Evolutionary conservation across 1,140 invertebrate species (phyloP), one percentile per base, ranked within the genome.

Genomic region (Euschistus heros): DNA sequence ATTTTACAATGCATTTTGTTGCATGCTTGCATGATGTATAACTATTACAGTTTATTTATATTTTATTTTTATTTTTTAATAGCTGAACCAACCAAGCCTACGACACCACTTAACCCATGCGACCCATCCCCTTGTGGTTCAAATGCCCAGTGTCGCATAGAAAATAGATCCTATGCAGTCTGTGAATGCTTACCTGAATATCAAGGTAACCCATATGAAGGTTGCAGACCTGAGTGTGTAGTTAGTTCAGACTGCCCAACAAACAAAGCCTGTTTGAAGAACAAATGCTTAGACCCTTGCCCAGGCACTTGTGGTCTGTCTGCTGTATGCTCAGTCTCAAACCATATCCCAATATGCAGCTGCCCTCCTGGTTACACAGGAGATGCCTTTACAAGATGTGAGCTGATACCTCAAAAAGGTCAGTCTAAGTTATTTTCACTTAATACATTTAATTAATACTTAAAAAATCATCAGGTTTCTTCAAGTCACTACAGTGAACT

Each of bases 251-350:
- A 92, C 70, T 92, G 90, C 73, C 79, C 85, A 14, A 86, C 84
- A 72, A 82, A 85, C 47, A 80, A 81, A 27, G 86, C 88, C n/a
- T 92, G 88, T 71, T 84, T 90, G 30, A 82, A 81, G 54, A 84
- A 83, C 33, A 89, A 88, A 74, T 93, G 90, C 73, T 80, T 85
- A 66, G 87, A 92, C 76, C 89, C 89, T 50, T 93, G 90, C 71
- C 79, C 83, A 13, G 87, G 86, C 46, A 88, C 87, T 17, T 83
- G 81, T 65, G 81, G 81, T 26, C 74, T 80, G 30, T 82, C 82
- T 64, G 80, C 86, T 18, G 71, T 81, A 65, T 89, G 87, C 71
- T 78, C 79, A 68, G 85, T 87, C 2, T 80, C 84, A 30, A 86
- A 85, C 73, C 84, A 88, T 69, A 77, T 84, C 44, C 83, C 86